Evolutionary conservation across 1,140 invertebrate species (phyloP), one percentile per base, ranked within the genome.

Genomic region (Drosophila lacteicornis): DNA sequence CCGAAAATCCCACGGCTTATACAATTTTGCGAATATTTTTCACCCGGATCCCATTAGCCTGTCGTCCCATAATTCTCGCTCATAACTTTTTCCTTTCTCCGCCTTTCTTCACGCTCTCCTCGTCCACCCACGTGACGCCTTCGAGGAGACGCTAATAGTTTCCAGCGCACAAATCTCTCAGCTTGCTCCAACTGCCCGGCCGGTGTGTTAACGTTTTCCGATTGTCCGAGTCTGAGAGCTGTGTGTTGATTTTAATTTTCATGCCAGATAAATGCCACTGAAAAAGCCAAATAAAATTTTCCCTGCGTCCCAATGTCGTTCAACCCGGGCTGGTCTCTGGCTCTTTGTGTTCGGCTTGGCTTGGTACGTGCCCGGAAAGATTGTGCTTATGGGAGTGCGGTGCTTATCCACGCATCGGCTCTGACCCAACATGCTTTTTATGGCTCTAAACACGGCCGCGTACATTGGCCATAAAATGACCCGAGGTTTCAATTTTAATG

Each of bases 401-500:
- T 47, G 45, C 50, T 86, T 86, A 84, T 83, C 76, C 82, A 88
- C 71, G 83, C 76, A 75, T 43, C 36, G 66, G 15, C 49, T 25
- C 8, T 27, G 22, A 25, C 36, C 33, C 45, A 55, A 74, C 40
- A 45, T 55, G 43, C 25, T 58, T 75, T 84, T 83, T 83, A 75
- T 83, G 73, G 63, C 17, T 43, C 59, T 25, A 43, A 66, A 82
- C 66, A 77, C 53, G 65, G 65, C 46, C 57, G 80, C 73, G 69
- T 59, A 65, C 67, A 70, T 76, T 58, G 74, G 68, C 79, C 69
- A 83, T 86, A 79, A 86, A 87, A 80, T 87, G 83, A 88, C 83
- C 83, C 68, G 40, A 80, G 67, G 82, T 79, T 82, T 82, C 70
- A 87, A 88, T 80, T 86, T 83, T 80, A 88, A 88, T 87, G 84